Conservation (phyloP, 1,140 invertebrate species). For the Magallana angulata region DNA sequence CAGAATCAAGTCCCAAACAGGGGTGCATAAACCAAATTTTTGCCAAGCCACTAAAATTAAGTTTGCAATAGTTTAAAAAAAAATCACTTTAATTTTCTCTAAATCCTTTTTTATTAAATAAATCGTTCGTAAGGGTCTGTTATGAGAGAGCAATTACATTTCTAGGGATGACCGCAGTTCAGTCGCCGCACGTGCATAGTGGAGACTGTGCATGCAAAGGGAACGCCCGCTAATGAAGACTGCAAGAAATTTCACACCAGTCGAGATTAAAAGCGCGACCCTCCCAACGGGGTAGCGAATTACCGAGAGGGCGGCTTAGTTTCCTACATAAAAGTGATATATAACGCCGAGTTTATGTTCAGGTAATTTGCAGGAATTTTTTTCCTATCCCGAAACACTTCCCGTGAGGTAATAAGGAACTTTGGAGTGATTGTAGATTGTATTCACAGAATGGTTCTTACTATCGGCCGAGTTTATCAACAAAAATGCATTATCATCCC, state of each 20-base stretch:
- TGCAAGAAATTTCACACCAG: conserved; percentile 33
- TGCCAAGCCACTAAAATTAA: too few species aligned
- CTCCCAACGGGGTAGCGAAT: conserved; percentile 25
- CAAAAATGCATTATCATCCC: conserved; percentile 30
- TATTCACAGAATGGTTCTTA: conserved; percentile 22
- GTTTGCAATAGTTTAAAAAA: too few species aligned
- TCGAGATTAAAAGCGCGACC: conserved; percentile 26
- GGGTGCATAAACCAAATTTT: too few species aligned
- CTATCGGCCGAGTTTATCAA: conserved; percentile 6
- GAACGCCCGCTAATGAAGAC: conserved; percentile 29
- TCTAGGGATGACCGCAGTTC: not conserved
- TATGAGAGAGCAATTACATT: not conserved
- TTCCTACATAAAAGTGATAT: conserved; percentile 31
- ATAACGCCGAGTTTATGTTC: conserved; percentile 32
- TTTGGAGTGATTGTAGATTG: conserved; percentile 34
- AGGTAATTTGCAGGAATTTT: conserved; percentile 34
- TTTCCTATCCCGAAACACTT: conserved; percentile 18
- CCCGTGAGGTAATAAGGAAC: conserved; percentile 11
- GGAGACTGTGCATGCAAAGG: not conserved
- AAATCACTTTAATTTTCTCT: too few species aligned
- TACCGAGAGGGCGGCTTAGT: not conserved
- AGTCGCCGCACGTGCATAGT: conserved; percentile 13
- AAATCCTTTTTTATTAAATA: too few species aligned
- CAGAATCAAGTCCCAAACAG: too few species aligned
- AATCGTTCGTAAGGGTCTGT: too few species aligned